Evolutionary conservation across 2,113 vertebrate species (phyloP).

Genomic region (Synodontis membranacea): DNA sequence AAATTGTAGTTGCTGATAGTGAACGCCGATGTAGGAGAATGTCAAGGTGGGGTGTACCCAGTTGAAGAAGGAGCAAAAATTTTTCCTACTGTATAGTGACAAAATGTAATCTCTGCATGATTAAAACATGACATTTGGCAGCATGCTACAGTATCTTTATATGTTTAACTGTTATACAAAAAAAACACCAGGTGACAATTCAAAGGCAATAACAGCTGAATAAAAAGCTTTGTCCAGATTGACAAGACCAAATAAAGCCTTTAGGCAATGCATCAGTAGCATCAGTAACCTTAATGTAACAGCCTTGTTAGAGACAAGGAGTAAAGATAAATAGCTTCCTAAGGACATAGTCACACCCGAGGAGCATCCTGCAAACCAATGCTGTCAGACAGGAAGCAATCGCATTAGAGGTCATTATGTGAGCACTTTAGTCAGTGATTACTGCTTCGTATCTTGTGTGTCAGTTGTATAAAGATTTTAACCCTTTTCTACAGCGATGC

Average conservation of each 20-base stretch:
- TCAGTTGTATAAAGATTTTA: neutral
- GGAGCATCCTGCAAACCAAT: constrained; percentile 17
- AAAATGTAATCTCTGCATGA: neutral
- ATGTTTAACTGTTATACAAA: neutral
- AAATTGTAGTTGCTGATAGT: neutral
- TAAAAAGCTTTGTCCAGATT: constrained; percentile 25
- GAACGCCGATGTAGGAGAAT: neutral
- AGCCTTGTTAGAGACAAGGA: constrained; percentile 19
- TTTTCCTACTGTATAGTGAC: neutral
- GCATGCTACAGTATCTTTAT: neutral
- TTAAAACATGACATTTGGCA: neutral
- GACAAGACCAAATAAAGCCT: constrained; percentile 28
- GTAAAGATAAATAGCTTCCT: neutral
- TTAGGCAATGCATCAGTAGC: constrained; percentile 34
- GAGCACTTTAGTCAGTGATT: neutral
- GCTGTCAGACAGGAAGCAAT: constrained; percentile 15
- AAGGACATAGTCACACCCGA: constrained; percentile 6
- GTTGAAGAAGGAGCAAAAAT: neutral
- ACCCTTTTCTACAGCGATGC: neutral
- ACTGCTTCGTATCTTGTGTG: neutral
- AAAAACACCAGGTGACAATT: constrained; percentile 8
- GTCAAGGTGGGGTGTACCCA: neutral
- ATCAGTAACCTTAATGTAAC: constrained; percentile 31
- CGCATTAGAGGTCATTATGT: neutral
- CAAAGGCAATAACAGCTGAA: constrained; percentile 9